Base-by-base conservation (phyloP, 2,797 vertebrate species). In the Eulemur albifrons region DNA sequence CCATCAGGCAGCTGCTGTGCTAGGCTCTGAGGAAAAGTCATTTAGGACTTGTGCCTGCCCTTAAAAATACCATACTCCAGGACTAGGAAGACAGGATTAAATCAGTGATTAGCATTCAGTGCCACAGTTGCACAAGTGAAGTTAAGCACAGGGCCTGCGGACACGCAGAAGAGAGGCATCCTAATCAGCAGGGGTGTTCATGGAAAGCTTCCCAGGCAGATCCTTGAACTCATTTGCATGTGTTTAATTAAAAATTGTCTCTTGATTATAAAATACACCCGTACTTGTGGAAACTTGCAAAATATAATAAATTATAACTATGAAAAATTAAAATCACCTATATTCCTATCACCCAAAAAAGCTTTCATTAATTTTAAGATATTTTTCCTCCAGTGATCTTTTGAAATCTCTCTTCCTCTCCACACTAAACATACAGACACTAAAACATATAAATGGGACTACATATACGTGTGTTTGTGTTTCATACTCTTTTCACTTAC, bases 231-330 rank as follows among this genome's bases (percentile, higher is more conserved):
- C 57, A 96, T 30, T 86, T 88, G 32, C 54, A 59, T 35, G 30
- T 15, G 18, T 52, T 91, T 83, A 89, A 84, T 80, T 86, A 90
- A 61, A 89, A 94, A 18, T 45, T 21, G 7, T 32, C 59, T 75
- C 48, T 92, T 92, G 48, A 84, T 84, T 80, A 65, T 15, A 81
- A 89, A 84, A 69, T 25, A 80, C 9, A 85, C 11, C 40, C 43
- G 77, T 18, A 40, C 17, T 94, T 86, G 11, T 23, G 30, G 35
- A 95, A 72, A 88, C 38, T 85, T 80, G 21, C 30, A 82, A 95
- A 93, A 73, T 20, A 69, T 57, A 88, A 32, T 52, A 83, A 73
- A 72, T 72, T 30, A 32, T 45, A 72, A 54, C 38, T 30, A 83
- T 45, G 30, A 83, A 80, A 92, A 83, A 81, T 27, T 30, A 52